Evolutionary conservation across 2,888 invertebrate species (phyloP), one percentile per base, ranked within the genome.

Genomic region (Disparrhopalites patrizii): DNA sequence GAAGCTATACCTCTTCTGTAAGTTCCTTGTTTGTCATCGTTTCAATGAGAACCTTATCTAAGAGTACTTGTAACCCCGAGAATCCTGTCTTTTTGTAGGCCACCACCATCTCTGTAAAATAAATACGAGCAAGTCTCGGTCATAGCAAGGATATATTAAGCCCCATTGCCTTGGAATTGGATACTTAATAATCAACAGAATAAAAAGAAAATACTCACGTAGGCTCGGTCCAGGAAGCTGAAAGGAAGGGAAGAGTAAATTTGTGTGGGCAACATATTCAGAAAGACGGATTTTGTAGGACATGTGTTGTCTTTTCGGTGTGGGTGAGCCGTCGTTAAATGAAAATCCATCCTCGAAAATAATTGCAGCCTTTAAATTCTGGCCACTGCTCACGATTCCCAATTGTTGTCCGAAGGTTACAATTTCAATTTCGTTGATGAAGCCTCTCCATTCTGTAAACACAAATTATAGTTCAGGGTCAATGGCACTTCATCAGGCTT

Each of bases 211-310:
- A 7, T 15, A 58, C 43, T 50, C 47, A 73, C 73, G 56, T 2
- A 8, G 15, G 62, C 65, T 63, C 2, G 75, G 75, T 25, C 73
- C 74, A 27, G 74, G 75, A 30, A 72, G 40, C 62, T 74, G 74
- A 33, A 75, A 69, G 50, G 62, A 55, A 0, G 73, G 72, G 50
- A 74, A 73, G 0, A 71, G 62, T 20, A 68, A 36, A 15, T 62
- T 60, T 18, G 73, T 71, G 27, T 69, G 40, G 23, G 56, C 25
- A 13, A 51, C 62, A 33, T 62, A 25, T n/a, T 66, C 51, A 47
- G 68, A 66, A n/a, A 73, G 52, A 30, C 75, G 68, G 51, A 75
- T 72, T 60, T 71, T 75, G 47, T 75, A 75, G 1, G 72, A 54
- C 43, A 70, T 56, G 2, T 36, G 56, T 15, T 51, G 27, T 20